Conservation (phyloP, 30 jellyfish, hydroid and myxozoan genomes). For the Aurelia sp. region DNA sequence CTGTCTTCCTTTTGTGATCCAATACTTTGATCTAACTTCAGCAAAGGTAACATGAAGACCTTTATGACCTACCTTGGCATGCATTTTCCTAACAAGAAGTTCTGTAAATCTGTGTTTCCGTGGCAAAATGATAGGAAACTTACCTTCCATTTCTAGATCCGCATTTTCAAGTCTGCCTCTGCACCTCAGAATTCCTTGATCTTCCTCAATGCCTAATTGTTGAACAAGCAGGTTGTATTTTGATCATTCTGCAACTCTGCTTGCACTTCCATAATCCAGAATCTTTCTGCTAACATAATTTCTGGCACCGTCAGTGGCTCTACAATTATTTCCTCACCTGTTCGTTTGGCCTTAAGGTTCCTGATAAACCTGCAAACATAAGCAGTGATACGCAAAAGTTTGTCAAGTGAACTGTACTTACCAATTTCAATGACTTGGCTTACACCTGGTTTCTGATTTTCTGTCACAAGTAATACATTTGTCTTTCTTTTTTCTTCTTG, state of each 20-base stretch:
- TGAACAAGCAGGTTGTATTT: neutral
- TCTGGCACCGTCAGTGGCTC: too few relatives aligned
- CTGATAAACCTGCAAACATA: too few relatives aligned
- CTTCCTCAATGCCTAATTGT: neutral
- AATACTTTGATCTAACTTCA: too few relatives aligned
- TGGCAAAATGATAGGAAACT: neutral
- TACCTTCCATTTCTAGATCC: neutral
- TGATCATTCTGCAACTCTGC: neutral
- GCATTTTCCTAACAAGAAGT: too few relatives aligned
- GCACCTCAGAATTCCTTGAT: neutral
- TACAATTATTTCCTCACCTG: too few relatives aligned
- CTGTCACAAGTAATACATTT: neutral
- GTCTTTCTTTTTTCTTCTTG: constrained; percentile 15
- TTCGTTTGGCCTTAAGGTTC: too few relatives aligned
- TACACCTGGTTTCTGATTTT: neutral
- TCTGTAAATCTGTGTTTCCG: neutral
- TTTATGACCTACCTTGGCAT: too few relatives aligned
- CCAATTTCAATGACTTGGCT: too few relatives aligned
- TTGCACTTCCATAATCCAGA: neutral
- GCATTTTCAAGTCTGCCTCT: neutral
- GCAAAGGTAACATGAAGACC: too few relatives aligned
- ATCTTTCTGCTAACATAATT: neutral
- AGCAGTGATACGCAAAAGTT: too few relatives aligned
- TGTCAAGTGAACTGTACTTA: too few relatives aligned
- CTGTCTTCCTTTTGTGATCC: too few relatives aligned